Evolutionary conservation across 1,140 invertebrate species (phyloP).

Genomic region (Drosophila varians): DNA sequence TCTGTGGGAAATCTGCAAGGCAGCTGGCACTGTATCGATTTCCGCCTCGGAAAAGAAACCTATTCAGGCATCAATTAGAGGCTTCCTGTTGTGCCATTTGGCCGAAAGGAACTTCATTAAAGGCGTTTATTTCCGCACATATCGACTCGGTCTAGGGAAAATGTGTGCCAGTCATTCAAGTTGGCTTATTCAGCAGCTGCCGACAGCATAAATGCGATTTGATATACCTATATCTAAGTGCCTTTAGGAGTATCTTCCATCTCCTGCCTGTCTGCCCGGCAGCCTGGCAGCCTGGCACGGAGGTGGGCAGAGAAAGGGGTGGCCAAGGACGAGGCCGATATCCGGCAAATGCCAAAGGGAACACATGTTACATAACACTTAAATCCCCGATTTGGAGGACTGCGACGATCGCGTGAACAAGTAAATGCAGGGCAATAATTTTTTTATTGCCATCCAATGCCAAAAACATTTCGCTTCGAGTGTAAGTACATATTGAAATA

Average conservation of each 20-base stretch:
- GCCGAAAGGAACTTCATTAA: constrained; percentile 65
- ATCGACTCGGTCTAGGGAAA: constrained; percentile 2
- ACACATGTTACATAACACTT: constrained; percentile 74
- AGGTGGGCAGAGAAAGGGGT: no score
- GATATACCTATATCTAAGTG: constrained; percentile 30
- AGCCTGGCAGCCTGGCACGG: no score
- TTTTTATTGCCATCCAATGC: constrained; percentile 68
- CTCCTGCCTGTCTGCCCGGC: no score
- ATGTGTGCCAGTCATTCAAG: constrained; percentile 48
- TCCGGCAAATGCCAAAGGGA: constrained; percentile 9
- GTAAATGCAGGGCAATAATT: constrained; percentile 70
- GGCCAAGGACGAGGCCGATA: constrained; percentile 4
- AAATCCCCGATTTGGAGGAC: constrained; percentile 44
- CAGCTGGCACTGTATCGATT: constrained; percentile 55
- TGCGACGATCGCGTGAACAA: constrained; percentile 57
- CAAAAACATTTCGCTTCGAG: constrained; percentile 66
- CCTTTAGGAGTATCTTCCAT: constrained; percentile 1
- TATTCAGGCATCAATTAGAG: constrained; percentile 64
- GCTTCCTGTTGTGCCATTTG: constrained; percentile 52
- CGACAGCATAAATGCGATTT: constrained; percentile 53
- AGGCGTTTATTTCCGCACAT: constrained; percentile 56
- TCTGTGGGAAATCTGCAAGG: constrained; percentile 39
- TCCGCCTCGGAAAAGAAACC: constrained; percentile 8
- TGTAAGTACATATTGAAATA: constrained; percentile 71
- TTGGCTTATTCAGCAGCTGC: constrained; percentile 58